Base-by-base conservation (phyloP, 2,113 vertebrate genomes). In the Nanger granti region DNA sequence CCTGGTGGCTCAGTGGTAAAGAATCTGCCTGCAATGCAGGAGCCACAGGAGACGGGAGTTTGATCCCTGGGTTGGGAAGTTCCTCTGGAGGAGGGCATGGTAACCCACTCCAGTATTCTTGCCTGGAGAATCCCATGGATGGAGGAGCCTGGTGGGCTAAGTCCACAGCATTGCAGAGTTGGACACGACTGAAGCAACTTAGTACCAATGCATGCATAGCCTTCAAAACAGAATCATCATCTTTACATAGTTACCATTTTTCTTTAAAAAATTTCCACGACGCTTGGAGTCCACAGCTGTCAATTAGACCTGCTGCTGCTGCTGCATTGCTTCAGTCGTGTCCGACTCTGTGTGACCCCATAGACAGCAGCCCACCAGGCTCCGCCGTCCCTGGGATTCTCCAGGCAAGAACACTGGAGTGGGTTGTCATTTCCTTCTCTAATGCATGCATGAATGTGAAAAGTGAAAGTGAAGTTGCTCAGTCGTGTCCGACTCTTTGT, bases 401-500 rank as follows among this genome's bases (percentile, higher is more conserved):
- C 59, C 59, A 28, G 59, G 59, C 57, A 60, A 60, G 59, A 60
- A 28, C 24, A 60, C 59, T 60, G 59, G 24, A 60, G 59, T 60
- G 59, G 59, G 59, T 0, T 60, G 24, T 24, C 59, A 11, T 60
- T 28, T 11, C 59, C 59, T 60, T 60, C 59, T 60, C 59, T 10
- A 60, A 47, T 47, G 44, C 44, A 11, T 60, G 59, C 24, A 60
- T 60, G 57, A 26, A 28, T 4, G 59, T 60, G 59, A 60, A 28
- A 60, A 60, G 4, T 26, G 59, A 28, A 60, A 60, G 59, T 11
- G 59, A 60, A 60, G 9, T 26, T 4, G 24, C 59, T 60, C 59
- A 60, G 59, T 60, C 2, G 0, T 60, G 26, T 60, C 59, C 4
- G 0, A 24, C 59, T 60, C 59, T 60, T 60, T 0, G 4, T 2